A percentile compares a stretch with the other conserved stretches of the same genome.
Conservation (phyloP, 2,113 vertebrate species). For the Piprites chloris region DNA sequence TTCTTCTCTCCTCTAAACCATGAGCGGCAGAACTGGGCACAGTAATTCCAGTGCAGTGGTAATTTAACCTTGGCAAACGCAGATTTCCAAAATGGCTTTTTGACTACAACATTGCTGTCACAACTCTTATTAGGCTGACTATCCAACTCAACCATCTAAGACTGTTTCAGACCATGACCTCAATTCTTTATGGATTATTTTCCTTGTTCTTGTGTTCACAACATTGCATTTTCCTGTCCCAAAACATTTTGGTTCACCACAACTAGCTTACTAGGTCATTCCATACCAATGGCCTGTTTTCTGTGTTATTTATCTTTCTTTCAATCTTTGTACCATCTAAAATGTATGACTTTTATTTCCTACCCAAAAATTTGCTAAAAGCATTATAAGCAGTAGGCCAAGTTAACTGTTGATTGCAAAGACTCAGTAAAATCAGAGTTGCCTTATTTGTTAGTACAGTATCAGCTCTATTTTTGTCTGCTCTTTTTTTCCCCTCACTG, state of each 20-base stretch:
- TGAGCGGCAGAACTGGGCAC: not conserved
- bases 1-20: not conserved
- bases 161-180: slow-evolving; percentile 50
- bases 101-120: not conserved
- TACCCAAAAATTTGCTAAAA: not conserved
- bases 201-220: slow-evolving; percentile 53
- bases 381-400: not conserved
- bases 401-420: not conserved
- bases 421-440: not conserved
- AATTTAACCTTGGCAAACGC: not conserved
- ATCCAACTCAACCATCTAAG: slow-evolving; percentile 15
- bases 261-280: slow-evolving; percentile 21
- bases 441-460: not conserved
- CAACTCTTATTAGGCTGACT: slow-evolving; percentile 28
- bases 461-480: not conserved
- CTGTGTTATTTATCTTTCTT: slow-evolving; percentile 2
- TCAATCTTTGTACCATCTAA: not conserved
- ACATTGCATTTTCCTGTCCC: slow-evolving; percentile 25
- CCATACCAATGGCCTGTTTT: not conserved
- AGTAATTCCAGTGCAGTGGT: not conserved
- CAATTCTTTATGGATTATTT: slow-evolving; percentile 57
- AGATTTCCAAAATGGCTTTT: slow-evolving; percentile 20
- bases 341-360: not conserved
- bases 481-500: not conserved
- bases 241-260: slow-evolving; percentile 47